Conservation (phyloP, 1,140 invertebrate genomes). For the Euura lappo region DNA sequence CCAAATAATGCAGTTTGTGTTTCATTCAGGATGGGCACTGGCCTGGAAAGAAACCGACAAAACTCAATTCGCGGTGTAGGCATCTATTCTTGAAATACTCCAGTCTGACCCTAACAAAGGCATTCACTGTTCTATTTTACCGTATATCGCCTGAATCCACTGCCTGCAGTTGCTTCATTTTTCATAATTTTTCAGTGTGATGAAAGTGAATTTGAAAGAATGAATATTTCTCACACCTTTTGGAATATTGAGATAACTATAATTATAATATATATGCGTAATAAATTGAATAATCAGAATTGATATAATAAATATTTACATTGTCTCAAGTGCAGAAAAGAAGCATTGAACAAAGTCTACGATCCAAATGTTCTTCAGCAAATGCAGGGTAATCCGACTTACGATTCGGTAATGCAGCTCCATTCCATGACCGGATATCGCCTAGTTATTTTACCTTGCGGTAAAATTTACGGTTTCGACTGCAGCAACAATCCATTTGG, state of each 20-base stretch:
- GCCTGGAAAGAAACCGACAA: background rate
- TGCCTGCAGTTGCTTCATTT: no score
- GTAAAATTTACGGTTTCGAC: conserved; percentile 61
- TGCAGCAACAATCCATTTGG: conserved; percentile 63
- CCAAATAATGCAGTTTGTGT: background rate
- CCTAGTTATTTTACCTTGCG: conserved; percentile 62
- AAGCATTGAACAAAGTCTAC: conserved; percentile 36
- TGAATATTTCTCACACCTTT: no score
- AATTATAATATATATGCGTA: no score
- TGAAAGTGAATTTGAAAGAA: no score
- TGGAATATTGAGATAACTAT: no score
- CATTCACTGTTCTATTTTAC: no score
- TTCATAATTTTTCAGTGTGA: no score
- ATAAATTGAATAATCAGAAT: background rate
- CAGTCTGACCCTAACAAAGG: no score
- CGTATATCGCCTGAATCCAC: no score
- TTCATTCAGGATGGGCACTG: background rate
- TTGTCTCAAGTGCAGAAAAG: background rate
- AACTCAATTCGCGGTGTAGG: background rate
- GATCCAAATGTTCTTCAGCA: conserved; percentile 34
- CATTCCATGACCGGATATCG: conserved; percentile 65
- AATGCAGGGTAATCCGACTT: conserved; percentile 38
- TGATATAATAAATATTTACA: background rate
- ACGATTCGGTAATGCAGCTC: conserved; percentile 59
- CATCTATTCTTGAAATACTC: no score